These are phyloP conservation scores for Mobula birostris DNA, from an alignment of 2,113 vertebrate genomes.

Conservation along the genomic window DNA sequence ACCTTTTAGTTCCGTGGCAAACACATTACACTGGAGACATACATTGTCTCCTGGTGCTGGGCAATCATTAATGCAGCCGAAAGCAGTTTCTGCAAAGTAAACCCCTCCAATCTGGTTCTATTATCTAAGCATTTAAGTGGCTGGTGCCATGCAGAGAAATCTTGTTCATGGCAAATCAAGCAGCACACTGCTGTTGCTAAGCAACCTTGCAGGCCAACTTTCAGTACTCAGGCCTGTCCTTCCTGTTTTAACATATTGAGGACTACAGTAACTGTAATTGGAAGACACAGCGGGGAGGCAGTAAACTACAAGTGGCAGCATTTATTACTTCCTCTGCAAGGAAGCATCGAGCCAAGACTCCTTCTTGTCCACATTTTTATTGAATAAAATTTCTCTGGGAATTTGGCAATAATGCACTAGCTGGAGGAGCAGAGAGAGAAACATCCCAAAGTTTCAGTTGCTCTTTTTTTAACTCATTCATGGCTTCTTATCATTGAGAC, in stretches of 20 bases:
- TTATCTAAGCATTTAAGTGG: not conserved
- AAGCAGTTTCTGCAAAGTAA: not conserved
- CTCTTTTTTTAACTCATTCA: slow-evolving; percentile 18
- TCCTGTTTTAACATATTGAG: not conserved
- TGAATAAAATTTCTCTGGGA: slow-evolving; percentile 24
- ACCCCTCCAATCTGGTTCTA: not conserved
- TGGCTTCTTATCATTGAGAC: not conserved
- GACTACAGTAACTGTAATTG: slow-evolving; percentile 14
- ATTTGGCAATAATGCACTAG: slow-evolving; percentile 14
- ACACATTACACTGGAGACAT: not conserved
- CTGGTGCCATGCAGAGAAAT: not conserved
- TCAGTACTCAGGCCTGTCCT: not conserved
- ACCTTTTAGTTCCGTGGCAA: not conserved
- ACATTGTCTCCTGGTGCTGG: not conserved
- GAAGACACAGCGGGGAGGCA: slow-evolving; percentile 20
- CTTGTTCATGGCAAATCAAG: not conserved
- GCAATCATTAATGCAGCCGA: not conserved
- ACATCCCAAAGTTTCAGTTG: not conserved
- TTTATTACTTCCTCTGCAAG: slow-evolving; percentile 33
- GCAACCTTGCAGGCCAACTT: not conserved
- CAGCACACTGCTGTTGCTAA: slow-evolving; percentile 10
- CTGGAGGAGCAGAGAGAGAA: not conserved
- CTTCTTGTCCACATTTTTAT: slow-evolving; percentile 10
- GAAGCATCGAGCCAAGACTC: slow-evolving; percentile 23
- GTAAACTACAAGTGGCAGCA: slow-evolving; percentile 25